Base-by-base conservation (phyloP, 2,113 vertebrate species). In the Sceloporus tristichus region DNA sequence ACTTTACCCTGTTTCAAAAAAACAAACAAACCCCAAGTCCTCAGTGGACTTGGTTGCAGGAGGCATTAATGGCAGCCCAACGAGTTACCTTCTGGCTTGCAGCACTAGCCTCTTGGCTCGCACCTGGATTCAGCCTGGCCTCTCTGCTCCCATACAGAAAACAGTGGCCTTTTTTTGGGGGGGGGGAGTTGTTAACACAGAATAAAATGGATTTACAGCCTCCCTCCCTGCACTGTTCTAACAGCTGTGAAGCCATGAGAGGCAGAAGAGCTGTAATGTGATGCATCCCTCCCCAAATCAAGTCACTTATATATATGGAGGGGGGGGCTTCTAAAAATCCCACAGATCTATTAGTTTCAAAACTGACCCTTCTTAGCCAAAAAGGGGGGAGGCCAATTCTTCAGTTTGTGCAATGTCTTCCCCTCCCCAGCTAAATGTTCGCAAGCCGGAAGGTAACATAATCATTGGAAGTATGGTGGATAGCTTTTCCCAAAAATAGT, bases 1-100 rank as follows among this genome's bases (percentile, higher is more conserved):
- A 98, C 97, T 98, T 98, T 99, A 99, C 98, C 98, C 98, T 99
- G 98, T 99, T 98, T 97, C 95, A 96, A 97, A 71, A 5, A 21
- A 97, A 38, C 23, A 27, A 70, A 70, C 4, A 71, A 34, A 71
- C 21, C 89, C 97, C 97, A 97, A 95, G 96, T 94, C 98, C 23
- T 96, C 93, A 95, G 95, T 95, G 96, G 97, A 97, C 98, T 97
- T 95, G 98, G 96, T 53, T 96, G 94, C 95, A 97, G 97, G 96
- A 96, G 95, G 96, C 94, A 96, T 96, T 97, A 95, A 95, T 95
- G 95, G 96, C 79, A 93, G 87, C 89, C 70, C 70, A 14, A 23
- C 34, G 94, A 93, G 94, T 92, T 76, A 85, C 92, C 83, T 91
- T 91, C 95, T 2, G 79, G 92, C 88, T 93, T 2, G 10, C 89